Conservation (phyloP, 2,113 vertebrate species). For the Phalacrocorax pelagicus region DNA sequence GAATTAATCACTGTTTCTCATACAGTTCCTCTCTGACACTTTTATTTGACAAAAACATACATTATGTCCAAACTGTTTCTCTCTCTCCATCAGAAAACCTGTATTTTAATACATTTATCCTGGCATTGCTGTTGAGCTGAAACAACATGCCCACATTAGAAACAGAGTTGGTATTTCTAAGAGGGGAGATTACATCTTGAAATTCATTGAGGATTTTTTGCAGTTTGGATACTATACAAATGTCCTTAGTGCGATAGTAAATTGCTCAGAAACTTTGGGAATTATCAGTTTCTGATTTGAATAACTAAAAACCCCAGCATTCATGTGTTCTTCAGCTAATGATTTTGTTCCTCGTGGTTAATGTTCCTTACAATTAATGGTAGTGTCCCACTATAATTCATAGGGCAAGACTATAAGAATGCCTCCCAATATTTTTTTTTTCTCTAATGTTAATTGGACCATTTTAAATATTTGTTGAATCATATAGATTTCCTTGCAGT, state of each 20-base stretch:
- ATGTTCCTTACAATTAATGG: neutral
- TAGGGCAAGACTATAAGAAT: neutral
- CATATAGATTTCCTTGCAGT: neutral
- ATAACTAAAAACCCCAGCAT: neutral
- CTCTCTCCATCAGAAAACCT: neutral
- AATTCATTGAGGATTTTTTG: neutral
- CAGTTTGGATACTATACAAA: neutral
- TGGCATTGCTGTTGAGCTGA: neutral
- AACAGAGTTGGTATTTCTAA: neutral
- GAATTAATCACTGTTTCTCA: neutral
- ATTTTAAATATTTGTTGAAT: neutral
- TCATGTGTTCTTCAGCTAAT: neutral
- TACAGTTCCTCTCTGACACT: neutral
- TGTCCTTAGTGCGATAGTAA: neutral
- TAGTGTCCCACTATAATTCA: neutral
- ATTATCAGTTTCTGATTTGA: neutral
- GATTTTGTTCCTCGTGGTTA: neutral
- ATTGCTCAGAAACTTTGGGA: neutral
- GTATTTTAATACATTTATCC: neutral
- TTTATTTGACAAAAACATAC: neutral
- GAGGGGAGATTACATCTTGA: neutral
- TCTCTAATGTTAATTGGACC: neutral
- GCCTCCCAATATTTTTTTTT: neutral
- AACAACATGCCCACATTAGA: neutral
- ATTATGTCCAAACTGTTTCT: neutral